Percentiles rank a stretch among this genome's conserved stretches.
phyloP scores from a whole-genome alignment of 2,888 invertebrate genomes.

The Dioctria rufipes region DNA sequence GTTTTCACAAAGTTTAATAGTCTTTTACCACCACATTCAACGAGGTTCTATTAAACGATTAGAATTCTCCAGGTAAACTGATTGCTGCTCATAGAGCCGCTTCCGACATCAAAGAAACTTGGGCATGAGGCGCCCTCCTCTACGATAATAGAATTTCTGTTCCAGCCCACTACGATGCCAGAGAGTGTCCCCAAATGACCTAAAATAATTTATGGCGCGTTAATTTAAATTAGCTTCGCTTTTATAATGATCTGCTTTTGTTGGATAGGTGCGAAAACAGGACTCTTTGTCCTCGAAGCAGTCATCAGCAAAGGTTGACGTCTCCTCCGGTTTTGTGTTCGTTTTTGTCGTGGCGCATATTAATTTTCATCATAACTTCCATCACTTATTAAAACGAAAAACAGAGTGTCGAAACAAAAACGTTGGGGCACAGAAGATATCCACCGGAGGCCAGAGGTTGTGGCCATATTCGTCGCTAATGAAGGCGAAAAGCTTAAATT shows the following conservation, averaged over 20 bases:
- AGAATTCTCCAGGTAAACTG: background rate
- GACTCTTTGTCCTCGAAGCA: conserved; percentile 24
- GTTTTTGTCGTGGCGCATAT: conserved; percentile 35
- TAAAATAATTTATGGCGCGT: conserved; percentile 48
- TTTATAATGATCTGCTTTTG: conserved; percentile 42
- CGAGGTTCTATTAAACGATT: background rate
- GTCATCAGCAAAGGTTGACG: conserved; percentile 39
- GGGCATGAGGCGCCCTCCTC: background rate
- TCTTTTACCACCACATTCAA: background rate
- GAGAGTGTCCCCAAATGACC: conserved; percentile 26
- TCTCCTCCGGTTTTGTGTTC: background rate
- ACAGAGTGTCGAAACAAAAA: background rate
- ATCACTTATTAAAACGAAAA: background rate
- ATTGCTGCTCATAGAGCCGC: background rate
- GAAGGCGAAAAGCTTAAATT: conserved; percentile 43
- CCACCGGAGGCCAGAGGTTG: background rate
- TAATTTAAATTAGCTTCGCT: conserved; percentile 46
- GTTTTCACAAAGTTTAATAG: too few relatives aligned
- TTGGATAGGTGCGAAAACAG: background rate
- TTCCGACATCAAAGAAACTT: background rate
- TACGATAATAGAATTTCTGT: background rate
- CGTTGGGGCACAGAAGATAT: background rate
- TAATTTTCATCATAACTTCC: conserved; percentile 46
- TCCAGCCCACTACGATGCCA: background rate
- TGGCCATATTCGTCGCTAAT: conserved; percentile 26